Conservation (phyloP, 1,140 invertebrate genomes). For the Drosophila erecta region DNA sequence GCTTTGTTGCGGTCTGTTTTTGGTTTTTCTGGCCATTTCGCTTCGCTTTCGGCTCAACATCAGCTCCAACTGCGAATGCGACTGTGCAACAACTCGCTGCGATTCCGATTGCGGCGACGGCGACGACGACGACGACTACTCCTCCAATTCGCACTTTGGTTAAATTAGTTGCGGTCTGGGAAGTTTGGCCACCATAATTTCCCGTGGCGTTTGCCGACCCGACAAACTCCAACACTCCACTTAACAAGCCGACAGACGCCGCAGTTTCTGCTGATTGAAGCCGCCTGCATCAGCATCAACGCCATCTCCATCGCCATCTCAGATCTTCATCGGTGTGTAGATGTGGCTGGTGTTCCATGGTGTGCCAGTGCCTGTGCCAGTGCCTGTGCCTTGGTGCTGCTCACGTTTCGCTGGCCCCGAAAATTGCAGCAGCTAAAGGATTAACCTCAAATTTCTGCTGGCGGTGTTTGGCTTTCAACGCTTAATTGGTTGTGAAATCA, state of each 20-base stretch:
- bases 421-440: conserved; percentile 79
- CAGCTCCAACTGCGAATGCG: conserved; percentile 26
- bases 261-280: conserved; percentile 64
- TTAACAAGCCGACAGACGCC: conserved; percentile 62
- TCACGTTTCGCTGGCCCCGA: conserved; percentile 69
- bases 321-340: conserved; percentile 61
- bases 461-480: conserved; percentile 83
- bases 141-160: conserved; percentile 83
- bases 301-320: conserved; percentile 63
- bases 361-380: conserved; percentile 3
- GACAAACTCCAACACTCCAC: conserved; percentile 66
- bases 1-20: conserved; percentile 80
- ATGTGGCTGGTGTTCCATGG: conserved; percentile 18
- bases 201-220: conserved; percentile 81
- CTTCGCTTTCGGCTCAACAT: conserved; percentile 68
- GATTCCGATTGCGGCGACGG: conserved; percentile 57
- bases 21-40: conserved; percentile 70
- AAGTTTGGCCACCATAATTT: conserved; percentile 83
- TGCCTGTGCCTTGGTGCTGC: conserved; percentile 45
- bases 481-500: conserved; percentile 83
- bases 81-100: conserved; percentile 27
- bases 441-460: conserved; percentile 82
- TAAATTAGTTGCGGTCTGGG: conserved; percentile 83
- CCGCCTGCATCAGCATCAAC: conserved; percentile 73
- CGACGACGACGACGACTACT: conserved; percentile 31